These are phyloP conservation scores for Elysia crispata DNA, from an alignment of 2,888 invertebrate genomes.

Conservation along the genomic window DNA sequence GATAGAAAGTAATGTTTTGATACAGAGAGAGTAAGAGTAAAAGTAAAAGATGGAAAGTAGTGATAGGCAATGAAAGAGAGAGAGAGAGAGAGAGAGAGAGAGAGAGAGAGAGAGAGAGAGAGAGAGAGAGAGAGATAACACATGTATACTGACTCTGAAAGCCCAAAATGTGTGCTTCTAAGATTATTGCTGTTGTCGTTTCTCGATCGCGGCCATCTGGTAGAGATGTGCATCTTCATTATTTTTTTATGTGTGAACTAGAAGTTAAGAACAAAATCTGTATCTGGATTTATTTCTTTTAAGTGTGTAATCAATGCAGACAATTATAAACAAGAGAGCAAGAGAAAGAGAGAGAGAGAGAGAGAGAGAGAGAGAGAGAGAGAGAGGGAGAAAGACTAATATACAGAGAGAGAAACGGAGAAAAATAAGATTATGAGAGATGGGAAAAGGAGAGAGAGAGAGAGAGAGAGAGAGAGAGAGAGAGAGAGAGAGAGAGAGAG, in stretches of 20 bases:
- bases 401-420: constrained; percentile 25
- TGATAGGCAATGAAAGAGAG: too few relatives aligned
- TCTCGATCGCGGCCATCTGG: not conserved
- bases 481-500: constrained; percentile 32
- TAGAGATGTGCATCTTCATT: too few relatives aligned
- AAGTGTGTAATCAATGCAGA: not conserved
- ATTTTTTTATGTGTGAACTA: too few relatives aligned
- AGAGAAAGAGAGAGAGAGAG: constrained; percentile 6
- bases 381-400: constrained; percentile 26
- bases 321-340: not conserved
- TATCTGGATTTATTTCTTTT: too few relatives aligned
- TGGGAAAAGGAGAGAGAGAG: not conserved
- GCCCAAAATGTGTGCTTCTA: not conserved
- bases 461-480: constrained; percentile 9
- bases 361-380: constrained; percentile 12
- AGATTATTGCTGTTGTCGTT: not conserved
- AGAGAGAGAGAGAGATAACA: too few relatives aligned
- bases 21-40: too few relatives aligned
- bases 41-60: too few relatives aligned
- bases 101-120: too few relatives aligned
- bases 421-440: not conserved
- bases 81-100: too few relatives aligned
- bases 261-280: too few relatives aligned
- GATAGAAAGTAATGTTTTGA: too few relatives aligned
- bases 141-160: too few relatives aligned